Evolutionary conservation across 2,888 invertebrate genomes (phyloP), one percentile per base, ranked within the genome.

Genomic region (Anoplius nigerrimus): DNA sequence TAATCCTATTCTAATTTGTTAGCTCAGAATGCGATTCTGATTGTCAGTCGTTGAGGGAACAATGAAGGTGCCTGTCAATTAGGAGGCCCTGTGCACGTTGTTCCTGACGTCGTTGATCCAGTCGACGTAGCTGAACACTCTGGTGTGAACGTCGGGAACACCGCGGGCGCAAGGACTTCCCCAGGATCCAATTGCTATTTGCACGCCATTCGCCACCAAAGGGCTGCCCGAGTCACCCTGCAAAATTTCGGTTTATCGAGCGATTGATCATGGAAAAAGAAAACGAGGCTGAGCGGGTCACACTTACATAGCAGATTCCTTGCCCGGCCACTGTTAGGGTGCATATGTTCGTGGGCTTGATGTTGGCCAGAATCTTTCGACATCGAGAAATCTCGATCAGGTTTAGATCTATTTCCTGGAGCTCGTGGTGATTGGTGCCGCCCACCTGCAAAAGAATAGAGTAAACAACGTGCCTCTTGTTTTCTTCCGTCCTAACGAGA

Each of bases 271-370:
- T 34, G 6, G 62, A 51, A 6, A 52, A 13, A 2, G 13, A 56
- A 61, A 8, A 55, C 16, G n/a, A 60, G 18, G 46, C 6, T 24
- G 6, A 24, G 6, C 24, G 24, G 24, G n/a, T n/a, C n/a, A n/a
- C 59, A 85, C 90, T 88, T 68, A 91, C 91, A 80, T 90, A 90
- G 66, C 91, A 91, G 65, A 91, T 91, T 0, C 92, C 92, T 68
- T 90, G 89, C 0, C 92, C 92, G 0, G 87, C 85, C 27, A 89
- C 87, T 0, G 89, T 89, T 16, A 91, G 83, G 0, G 92, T 91
- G 72, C 93, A 93, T 22, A 93, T 87, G 76, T 92, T 92, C 53
- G 57, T 67, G n/a, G 20, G 45, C 22, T 48, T 53, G n/a, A 75
- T 65, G 15, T 45, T 58, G 20, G 61, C 43, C 54, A 74, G 78